A percentile compares a stretch with the other conserved stretches of the same genome.
Evolutionary conservation across 2,888 invertebrate genomes (phyloP).

Genomic region (Atherix ibis): DNA sequence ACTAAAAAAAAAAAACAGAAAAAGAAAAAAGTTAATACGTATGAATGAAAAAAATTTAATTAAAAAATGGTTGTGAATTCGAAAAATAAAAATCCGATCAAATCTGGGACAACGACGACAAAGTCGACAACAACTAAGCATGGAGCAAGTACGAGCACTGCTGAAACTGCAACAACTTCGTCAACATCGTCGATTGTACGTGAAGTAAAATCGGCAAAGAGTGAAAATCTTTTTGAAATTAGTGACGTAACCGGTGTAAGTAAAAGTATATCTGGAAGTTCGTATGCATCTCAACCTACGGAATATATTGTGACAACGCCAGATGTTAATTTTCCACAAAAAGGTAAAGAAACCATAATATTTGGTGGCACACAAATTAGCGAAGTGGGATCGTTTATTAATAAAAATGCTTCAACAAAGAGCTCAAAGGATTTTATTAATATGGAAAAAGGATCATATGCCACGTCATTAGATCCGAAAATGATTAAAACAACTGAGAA

Average conservation of each 20-base stretch:
- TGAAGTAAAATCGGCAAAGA: constrained; percentile 15
- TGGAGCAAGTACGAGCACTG: too few species aligned
- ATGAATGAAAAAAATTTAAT: not conserved
- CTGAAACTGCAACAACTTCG: constrained; percentile 30
- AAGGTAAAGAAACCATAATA: constrained; percentile 8
- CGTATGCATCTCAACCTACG: constrained; percentile 5
- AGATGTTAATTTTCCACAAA: constrained; percentile 7
- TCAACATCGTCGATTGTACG: constrained; percentile 36
- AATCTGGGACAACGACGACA: constrained; percentile 3
- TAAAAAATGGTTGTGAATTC: constrained; percentile 8
- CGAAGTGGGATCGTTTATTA: constrained; percentile 7
- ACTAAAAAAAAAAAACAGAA: too few species aligned
- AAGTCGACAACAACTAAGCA: constrained; percentile 28
- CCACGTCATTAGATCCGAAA: constrained; percentile 7
- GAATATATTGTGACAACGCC: constrained; percentile 12
- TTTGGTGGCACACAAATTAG: constrained; percentile 12
- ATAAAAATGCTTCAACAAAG: constrained; percentile 1
- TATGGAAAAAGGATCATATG: constrained; percentile 4
- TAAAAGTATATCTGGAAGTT: constrained; percentile 5
- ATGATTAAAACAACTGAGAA: constrained; percentile 8
- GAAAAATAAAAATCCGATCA: constrained; percentile 5
- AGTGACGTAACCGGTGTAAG: constrained; percentile 8
- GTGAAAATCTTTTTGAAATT: constrained; percentile 2
- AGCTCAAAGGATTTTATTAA: constrained; percentile 3
- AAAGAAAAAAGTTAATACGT: too few species aligned